Evolutionary conservation across 2,888 invertebrate species (phyloP).

Genomic region (Zaprionus bogoriensis): DNA sequence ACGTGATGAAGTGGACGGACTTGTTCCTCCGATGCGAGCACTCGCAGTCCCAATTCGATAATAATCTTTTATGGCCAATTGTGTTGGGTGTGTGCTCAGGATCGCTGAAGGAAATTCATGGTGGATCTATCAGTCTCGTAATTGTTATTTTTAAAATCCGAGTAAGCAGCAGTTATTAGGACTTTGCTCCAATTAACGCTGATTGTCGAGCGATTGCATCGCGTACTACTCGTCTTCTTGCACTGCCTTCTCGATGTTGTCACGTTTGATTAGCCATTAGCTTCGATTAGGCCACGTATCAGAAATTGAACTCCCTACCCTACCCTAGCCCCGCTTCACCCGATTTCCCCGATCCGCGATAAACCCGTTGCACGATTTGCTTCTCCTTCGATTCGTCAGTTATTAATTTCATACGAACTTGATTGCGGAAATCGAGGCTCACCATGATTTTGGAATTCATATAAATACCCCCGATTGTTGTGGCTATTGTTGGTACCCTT

Average conservation of each 20-base stretch:
- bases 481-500: slow-evolving; percentile 16
- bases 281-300: slow-evolving; percentile 50
- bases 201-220: slow-evolving; percentile 39
- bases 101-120: background rate
- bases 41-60: slow-evolving; percentile 27
- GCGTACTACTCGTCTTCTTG: slow-evolving; percentile 20
- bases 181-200: slow-evolving; percentile 49
- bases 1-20: slow-evolving; percentile 3
- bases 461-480: slow-evolving; percentile 18
- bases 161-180: slow-evolving; percentile 7
- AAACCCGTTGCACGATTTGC: slow-evolving; percentile 11
- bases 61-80: slow-evolving; percentile 40
- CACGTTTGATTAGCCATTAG: slow-evolving; percentile 50
- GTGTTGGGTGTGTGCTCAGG: slow-evolving; percentile 19
- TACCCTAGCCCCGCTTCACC: background rate
- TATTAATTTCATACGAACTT: slow-evolving; percentile 15
- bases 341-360: slow-evolving; percentile 14
- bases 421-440: slow-evolving; percentile 60
- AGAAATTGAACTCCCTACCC: slow-evolving; percentile 11
- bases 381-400: slow-evolving; percentile 1
- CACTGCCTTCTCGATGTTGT: slow-evolving; percentile 24
- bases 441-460: slow-evolving; percentile 61
- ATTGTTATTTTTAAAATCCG: slow-evolving; percentile 23
- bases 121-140: no score
- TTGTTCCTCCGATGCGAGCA: background rate